Evolutionary conservation across 2,888 invertebrate species (phyloP).

Genomic region (Adelognathus sp.): DNA sequence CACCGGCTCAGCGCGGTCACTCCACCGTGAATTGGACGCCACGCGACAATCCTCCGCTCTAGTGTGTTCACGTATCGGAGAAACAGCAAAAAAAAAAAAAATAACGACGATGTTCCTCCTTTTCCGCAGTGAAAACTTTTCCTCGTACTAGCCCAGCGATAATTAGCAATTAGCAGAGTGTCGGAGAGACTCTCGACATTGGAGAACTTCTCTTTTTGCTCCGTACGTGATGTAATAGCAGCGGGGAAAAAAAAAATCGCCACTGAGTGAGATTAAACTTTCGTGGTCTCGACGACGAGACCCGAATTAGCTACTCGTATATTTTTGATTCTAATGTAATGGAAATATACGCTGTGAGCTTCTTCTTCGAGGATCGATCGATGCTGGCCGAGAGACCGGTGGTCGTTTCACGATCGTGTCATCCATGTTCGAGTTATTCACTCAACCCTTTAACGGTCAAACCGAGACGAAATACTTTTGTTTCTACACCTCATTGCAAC

Average conservation of each 20-base stretch:
- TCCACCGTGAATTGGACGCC: constrained; percentile 53
- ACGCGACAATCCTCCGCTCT: constrained; percentile 66
- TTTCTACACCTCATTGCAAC: no score
- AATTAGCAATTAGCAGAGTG: no score
- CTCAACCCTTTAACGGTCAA: no score
- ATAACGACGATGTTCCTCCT: neutral
- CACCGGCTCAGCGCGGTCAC: constrained; percentile 76
- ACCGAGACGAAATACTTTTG: no score
- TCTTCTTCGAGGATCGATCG: constrained; percentile 6
- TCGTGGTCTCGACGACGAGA: neutral
- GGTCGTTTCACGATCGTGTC: constrained; percentile 11
- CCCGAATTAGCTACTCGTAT: neutral
- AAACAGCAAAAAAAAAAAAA: neutral
- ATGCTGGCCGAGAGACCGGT: neutral
- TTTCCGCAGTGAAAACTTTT: constrained; percentile 20
- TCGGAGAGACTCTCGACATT: no score
- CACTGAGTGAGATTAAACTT: neutral
- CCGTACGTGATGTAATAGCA: neutral
- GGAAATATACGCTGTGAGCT: constrained; percentile 20
- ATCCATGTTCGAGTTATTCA: constrained; percentile 17
- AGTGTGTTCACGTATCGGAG: constrained; percentile 54
- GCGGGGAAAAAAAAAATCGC: neutral
- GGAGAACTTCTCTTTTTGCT: no score
- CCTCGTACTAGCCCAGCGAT: no score
- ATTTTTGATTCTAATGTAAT: constrained; percentile 1